phyloP scores from a whole-genome alignment of 92 coral and sea anemone genomes.

The Porites divaricata region DNA sequence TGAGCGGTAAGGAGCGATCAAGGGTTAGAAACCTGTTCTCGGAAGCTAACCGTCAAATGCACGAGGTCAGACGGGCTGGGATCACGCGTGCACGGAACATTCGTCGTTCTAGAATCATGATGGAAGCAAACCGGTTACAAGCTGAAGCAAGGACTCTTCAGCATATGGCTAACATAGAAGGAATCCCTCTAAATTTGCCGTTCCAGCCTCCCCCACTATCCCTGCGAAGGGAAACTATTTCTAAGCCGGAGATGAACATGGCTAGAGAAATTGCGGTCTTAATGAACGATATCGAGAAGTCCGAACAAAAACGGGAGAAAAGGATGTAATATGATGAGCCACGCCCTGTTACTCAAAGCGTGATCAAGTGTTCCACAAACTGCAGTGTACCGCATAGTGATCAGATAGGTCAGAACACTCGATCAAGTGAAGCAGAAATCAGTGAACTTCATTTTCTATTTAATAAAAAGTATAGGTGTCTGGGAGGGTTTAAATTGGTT shows the following conservation, averaged over 20 bases:
- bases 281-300: constrained; percentile 31
- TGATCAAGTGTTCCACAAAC: background rate
- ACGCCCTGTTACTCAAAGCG: background rate
- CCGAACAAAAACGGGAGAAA: background rate
- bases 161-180: constrained; percentile 29
- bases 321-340: background rate
- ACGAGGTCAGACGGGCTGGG: constrained; percentile 24
- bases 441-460: background rate
- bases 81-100: constrained; percentile 12
- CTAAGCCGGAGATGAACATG: constrained; percentile 14
- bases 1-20: constrained; percentile 18
- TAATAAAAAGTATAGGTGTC: background rate
- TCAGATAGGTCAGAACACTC: no score
- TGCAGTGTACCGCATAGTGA: no score
- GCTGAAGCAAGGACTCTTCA: constrained; percentile 49
- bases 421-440: background rate
- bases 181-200: constrained; percentile 38
- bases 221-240: constrained; percentile 18
- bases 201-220: background rate
- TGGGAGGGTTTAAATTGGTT: background rate
- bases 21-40: constrained; percentile 25
- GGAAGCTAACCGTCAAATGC: constrained; percentile 34
- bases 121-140: constrained; percentile 32
- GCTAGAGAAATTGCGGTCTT: constrained; percentile 25
- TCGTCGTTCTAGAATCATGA: constrained; percentile 39